A percentile compares a stretch with the other conserved stretches of the same genome.
phyloP scores from a whole-genome alignment of 2,888 invertebrate genomes.

The Ommatoiulus sabulosus region DNA sequence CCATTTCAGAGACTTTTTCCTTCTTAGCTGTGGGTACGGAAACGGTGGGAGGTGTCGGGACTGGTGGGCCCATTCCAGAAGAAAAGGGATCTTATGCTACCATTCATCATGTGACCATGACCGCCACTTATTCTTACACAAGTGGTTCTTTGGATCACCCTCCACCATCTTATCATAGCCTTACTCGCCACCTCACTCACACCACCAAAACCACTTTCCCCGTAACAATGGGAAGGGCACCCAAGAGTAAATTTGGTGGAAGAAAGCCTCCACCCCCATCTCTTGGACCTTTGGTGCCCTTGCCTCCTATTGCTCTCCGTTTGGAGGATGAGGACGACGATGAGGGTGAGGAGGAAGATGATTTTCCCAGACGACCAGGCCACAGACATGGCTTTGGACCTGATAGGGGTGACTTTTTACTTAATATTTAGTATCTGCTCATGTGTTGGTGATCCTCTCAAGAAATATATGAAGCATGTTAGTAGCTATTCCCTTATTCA shows the following conservation, averaged over 20 bases:
- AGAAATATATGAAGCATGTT: neutral
- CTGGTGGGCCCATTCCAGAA: slow-evolving; percentile 44
- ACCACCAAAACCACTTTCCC: slow-evolving; percentile 57
- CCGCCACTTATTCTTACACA: slow-evolving; percentile 58
- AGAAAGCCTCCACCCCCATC: slow-evolving; percentile 53
- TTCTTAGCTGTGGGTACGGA: slow-evolving; percentile 56
- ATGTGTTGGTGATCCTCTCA: slow-evolving; percentile 3
- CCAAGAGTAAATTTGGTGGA: slow-evolving; percentile 38
- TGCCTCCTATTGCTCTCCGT: slow-evolving; percentile 54
- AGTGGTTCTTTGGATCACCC: slow-evolving; percentile 54
- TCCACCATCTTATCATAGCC: slow-evolving; percentile 56
- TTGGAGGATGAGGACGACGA: slow-evolving; percentile 56
- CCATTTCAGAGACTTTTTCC: slow-evolving; percentile 57
- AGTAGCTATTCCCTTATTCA: neutral
- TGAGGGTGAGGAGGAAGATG: slow-evolving; percentile 57
- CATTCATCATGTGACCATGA: slow-evolving; percentile 58
- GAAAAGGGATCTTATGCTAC: slow-evolving; percentile 58
- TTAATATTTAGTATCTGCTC: slow-evolving; percentile 41
- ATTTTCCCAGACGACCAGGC: slow-evolving; percentile 41
- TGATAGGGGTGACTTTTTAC: slow-evolving; percentile 53
- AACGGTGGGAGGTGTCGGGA: slow-evolving; percentile 49
- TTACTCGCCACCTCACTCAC: slow-evolving; percentile 57
- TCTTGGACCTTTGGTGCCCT: slow-evolving; percentile 51
- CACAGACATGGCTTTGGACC: slow-evolving; percentile 44
- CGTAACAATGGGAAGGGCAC: slow-evolving; percentile 46